A percentile compares a stretch with the other conserved stretches of the same genome.
phyloP scores from a whole-genome alignment of 2,888 invertebrate genomes.

The Rhaphigaster nebulosa region DNA sequence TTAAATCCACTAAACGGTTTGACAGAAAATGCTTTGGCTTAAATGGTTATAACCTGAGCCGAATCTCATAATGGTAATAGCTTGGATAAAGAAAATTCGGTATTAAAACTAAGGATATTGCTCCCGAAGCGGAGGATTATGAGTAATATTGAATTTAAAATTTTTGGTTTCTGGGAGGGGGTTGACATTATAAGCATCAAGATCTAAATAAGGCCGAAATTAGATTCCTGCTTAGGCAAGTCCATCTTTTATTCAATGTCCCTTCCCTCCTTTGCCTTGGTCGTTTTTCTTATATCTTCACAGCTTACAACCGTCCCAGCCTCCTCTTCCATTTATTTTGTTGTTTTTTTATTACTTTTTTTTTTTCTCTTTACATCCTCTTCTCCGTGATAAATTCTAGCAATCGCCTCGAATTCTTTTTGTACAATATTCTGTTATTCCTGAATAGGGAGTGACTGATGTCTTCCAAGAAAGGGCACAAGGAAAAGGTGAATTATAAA shows the following conservation, averaged over 20 bases:
- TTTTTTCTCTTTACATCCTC: not conserved
- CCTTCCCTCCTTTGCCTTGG: not conserved
- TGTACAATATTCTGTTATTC: not conserved
- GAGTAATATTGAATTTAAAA: conserved; percentile 29
- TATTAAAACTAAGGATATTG: not conserved
- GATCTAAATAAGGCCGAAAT: not conserved
- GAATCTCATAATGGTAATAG: not conserved
- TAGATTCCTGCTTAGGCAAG: not conserved
- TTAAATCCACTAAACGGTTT: not conserved
- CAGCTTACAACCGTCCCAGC: not conserved
- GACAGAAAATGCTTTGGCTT: not conserved
- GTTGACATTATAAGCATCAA: not conserved
- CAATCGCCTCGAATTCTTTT: not conserved
- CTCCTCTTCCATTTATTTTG: not conserved
- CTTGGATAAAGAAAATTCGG: not conserved
- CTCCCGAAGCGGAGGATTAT: not conserved
- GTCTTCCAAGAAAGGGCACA: not conserved
- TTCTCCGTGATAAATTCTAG: not conserved
- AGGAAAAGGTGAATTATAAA: not conserved
- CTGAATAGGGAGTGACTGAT: not conserved
- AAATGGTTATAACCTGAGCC: not conserved
- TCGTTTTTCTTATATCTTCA: conserved; percentile 6
- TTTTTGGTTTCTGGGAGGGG: not conserved
- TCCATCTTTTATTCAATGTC: conserved; percentile 35
- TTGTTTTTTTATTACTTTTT: not conserved